Conservation (phyloP, 2,113 vertebrate genomes). For the Macrotus californicus region DNA sequence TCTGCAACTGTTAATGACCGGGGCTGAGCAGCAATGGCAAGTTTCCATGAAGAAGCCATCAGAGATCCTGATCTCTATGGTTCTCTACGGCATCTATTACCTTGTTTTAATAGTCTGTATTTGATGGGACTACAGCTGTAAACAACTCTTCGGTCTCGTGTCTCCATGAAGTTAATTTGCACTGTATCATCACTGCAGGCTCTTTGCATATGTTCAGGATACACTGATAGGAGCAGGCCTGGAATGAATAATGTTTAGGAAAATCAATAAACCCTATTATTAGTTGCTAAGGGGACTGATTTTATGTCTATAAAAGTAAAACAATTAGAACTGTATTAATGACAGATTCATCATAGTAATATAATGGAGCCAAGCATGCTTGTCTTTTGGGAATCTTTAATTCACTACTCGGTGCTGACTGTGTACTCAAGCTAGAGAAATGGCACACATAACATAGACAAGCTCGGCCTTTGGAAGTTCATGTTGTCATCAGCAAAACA, state of each 20-base stretch:
- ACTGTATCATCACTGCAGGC: conserved; percentile 71
- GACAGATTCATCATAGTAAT: conserved; percentile 80
- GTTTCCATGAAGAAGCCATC: conserved; percentile 75
- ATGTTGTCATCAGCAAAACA: conserved; percentile 65
- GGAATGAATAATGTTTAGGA: conserved; percentile 80
- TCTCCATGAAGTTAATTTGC: conserved; percentile 76
- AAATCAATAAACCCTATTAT: conserved; percentile 85
- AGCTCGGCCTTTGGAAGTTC: conserved; percentile 72
- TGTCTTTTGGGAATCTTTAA: conserved; percentile 81
- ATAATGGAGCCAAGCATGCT: conserved; percentile 79
- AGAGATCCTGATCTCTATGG: conserved; percentile 68
- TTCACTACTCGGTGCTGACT: conserved; percentile 74
- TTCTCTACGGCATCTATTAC: conserved; percentile 68
- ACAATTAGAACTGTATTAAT: conserved; percentile 82
- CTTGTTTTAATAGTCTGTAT: conserved; percentile 74
- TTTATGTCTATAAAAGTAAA: conserved; percentile 83
- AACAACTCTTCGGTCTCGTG: conserved; percentile 71
- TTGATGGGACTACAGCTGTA: conserved; percentile 69
- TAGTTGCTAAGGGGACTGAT: conserved; percentile 80
- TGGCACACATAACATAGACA: conserved; percentile 63
- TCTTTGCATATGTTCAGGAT: conserved; percentile 74
- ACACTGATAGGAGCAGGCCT: conserved; percentile 76
- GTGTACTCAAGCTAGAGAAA: conserved; percentile 72
- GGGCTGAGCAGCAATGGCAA: conserved; percentile 6
- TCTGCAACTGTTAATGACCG: conserved; percentile 44